Evolutionary conservation across 2,113 vertebrate species (phyloP), one percentile per base, ranked within the genome.

Genomic region (Illadopsis cleaveri): DNA sequence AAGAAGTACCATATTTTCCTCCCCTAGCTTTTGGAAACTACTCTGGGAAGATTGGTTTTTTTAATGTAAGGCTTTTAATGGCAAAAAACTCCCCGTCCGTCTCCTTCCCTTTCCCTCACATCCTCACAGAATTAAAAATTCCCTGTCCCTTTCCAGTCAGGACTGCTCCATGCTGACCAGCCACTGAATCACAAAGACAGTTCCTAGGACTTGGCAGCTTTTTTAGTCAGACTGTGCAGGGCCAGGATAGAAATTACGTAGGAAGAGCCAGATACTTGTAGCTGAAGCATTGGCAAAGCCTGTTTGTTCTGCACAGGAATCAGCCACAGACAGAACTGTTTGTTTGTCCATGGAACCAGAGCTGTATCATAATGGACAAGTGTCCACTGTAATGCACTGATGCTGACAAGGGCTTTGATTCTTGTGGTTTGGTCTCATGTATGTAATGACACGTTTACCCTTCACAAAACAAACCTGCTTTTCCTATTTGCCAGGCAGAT

Each of bases 401-500:
- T 61, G 23, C 42, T 69, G n/a, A 60, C 33, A 51, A 77, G 30
- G 51, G 65, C 69, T 94, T 58, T 70, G 35, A 87, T 77, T 28
- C 61, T 82, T 61, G 23, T 48, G 58, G 40, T 44, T 75, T 85
- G 81, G 30, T 82, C 51, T 93, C 50, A 35, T 38, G 24, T 40
- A 47, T 20, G 15, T 20, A 86, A 57, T 0, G 5, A n/a, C 61
- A 79, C 24, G 77, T 89, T 24, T 33, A 5, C 42, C 53, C 33
- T 48, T 57, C 21, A 37, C 0, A 83, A 37, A 64, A 90, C 17
- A 65, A 93, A 87, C 22, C 33, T 73, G 38, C 33, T 85, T 86
- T 78, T 82, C 62, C 31, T 42, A 66, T 66, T 53, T 85, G 45
- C 33, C 86, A 95, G 84, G 77, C 40, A 82, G 48, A 89, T 64